Base-by-base conservation (phyloP, 2,113 vertebrate species). In the Oreochromis tanganicae region DNA sequence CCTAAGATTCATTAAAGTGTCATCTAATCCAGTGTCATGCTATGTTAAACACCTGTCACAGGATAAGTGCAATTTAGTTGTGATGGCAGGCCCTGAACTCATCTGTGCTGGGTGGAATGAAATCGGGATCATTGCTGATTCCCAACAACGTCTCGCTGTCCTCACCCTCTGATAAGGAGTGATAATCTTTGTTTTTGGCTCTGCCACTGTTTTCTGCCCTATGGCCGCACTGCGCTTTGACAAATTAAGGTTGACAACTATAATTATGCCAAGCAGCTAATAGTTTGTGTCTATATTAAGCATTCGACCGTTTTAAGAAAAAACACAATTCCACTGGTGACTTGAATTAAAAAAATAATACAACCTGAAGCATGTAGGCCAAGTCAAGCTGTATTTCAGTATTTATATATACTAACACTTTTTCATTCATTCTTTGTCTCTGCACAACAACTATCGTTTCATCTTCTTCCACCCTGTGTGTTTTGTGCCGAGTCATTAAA, bases 111-210 rank as follows among this genome's bases (percentile, higher is more conserved):
- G 81, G 50, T 88, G 88, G 88, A 88, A 93, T 79, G 78, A 93
- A 93, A 94, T 91, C 87, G 84, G 90, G 91, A 92, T 91, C 91
- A 87, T 91, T 85, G 87, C 41, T 82, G 86, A 87, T 88, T 90
- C 83, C 89, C 83, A 92, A 87, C 90, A 91, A 75, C 92, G 89
- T 90, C 90, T 90, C 55, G n/a, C 55, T 56, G 61, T 68, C 63
- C 57, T 86, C 29, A 29, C 55, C 75, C 81, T 85, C 83, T 79
- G 84, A 50, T 85, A 56, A 89, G 71, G 66, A 92, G 89, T 75
- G 81, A 80, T 93, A 88, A 94, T 93, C 94, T 92, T 48, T 85
- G 86, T 66, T 85, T 89, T 83, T 92, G 88, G 83, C 86, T 84
- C 29, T 57, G 82, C 61, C 68, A 63, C 54, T 91, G 84, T 52